A percentile compares a stretch with the other conserved stretches of the same genome.
phyloP scores from a whole-genome alignment of 2,113 vertebrate species.

The Leiothrix lutea region DNA sequence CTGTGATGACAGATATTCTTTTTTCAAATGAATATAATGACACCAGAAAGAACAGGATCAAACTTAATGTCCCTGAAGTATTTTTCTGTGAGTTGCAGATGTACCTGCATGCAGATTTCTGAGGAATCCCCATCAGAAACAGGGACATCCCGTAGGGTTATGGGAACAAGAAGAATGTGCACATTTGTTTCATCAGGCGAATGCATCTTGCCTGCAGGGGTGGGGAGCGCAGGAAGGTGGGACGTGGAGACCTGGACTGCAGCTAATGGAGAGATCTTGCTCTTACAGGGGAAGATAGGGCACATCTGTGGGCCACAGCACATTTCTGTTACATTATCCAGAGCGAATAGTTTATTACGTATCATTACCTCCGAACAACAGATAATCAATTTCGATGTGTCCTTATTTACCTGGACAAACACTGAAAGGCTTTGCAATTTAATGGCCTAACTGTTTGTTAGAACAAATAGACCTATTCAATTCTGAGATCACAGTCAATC shows the following conservation, averaged over 20 bases:
- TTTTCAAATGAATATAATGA: slow-evolving; percentile 6
- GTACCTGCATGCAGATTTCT: neutral
- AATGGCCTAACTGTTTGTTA: slow-evolving; percentile 47
- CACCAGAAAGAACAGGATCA: neutral
- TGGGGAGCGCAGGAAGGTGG: neutral
- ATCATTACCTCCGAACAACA: slow-evolving; percentile 55
- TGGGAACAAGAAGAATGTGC: accelerated
- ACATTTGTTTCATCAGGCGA: neutral
- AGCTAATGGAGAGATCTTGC: neutral
- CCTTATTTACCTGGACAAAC: slow-evolving; percentile 65
- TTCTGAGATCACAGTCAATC: slow-evolving; percentile 32
- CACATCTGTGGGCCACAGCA: neutral
- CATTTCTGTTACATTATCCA: slow-evolving; percentile 43
- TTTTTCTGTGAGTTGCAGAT: neutral
- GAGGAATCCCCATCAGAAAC: neutral
- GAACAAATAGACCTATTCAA: slow-evolving; percentile 47
- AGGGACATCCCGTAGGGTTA: neutral
- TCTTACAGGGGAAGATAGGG: neutral
- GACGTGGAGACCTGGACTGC: neutral
- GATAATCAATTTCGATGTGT: slow-evolving; percentile 56
- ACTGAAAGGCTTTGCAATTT: slow-evolving; percentile 53
- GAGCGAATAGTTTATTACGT: slow-evolving; percentile 46
- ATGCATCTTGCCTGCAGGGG: accelerated
- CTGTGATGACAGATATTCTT: neutral
- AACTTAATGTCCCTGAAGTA: neutral